These are phyloP conservation scores for Oryzias sinensis DNA, from an alignment of 2,797 vertebrate species.

Conservation along the genomic window DNA sequence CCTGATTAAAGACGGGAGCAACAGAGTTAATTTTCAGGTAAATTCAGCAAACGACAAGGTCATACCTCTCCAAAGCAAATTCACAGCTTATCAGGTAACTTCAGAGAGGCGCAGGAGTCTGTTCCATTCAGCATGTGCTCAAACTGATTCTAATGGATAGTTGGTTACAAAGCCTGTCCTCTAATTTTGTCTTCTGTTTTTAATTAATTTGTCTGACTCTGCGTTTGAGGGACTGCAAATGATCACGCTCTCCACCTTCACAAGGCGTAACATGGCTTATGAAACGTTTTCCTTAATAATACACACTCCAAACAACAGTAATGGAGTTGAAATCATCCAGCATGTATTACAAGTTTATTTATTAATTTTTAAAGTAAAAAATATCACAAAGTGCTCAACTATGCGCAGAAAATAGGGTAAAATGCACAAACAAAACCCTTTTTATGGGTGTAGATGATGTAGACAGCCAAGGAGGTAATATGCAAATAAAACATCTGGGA, in stretches of 20 bases:
- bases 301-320: conserved; percentile 30
- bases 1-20: conserved; percentile 64
- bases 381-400: too few species aligned
- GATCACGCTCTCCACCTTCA: conserved; percentile 60
- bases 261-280: conserved; percentile 61
- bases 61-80: neutral
- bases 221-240: conserved; percentile 41
- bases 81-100: conserved; percentile 21
- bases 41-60: conserved; percentile 31
- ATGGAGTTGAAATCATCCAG: conserved; percentile 40
- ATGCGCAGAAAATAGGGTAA: too few species aligned
- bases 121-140: conserved; percentile 4
- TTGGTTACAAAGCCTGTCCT: conserved; percentile 16
- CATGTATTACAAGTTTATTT: too few species aligned
- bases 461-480: conserved; percentile 31
- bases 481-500: conserved; percentile 20
- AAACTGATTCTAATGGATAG: conserved; percentile 13
- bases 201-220: conserved; percentile 48
- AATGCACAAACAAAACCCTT: too few species aligned
- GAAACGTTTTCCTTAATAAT: conserved; percentile 55
- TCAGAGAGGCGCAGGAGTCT: conserved; percentile 32
- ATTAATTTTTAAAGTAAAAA: too few species aligned
- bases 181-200: conserved; percentile 15
- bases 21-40: conserved; percentile 49
- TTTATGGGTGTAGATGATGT: neutral